Base-by-base conservation (phyloP, 1,140 invertebrate species). In the Physella acuta region DNA sequence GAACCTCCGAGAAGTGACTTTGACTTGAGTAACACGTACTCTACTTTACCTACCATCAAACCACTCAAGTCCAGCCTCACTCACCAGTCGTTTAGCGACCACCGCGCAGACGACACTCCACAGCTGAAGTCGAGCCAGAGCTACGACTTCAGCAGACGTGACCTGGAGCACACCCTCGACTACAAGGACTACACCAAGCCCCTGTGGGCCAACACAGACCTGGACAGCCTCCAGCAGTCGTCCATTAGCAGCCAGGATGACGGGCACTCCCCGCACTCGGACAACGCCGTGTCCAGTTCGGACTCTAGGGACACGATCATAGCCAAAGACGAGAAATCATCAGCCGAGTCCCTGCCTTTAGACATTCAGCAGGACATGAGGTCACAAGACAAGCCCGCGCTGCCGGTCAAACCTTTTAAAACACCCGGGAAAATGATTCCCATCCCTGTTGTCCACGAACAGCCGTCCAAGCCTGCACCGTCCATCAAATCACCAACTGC, bases 21-120 rank as follows among this genome's bases (percentile, higher is more conserved):
- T 67, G 64, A 67, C 30, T 34, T 28, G n/a, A 67, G 17, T 34
- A 60, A 73, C 33, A 58, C 63, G 17, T 76, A 72, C 71, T 76
- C 73, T 49, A 75, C 78, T 28, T 64, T 78, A 2, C 78, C 78
- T 24, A 76, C 76, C 24, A 78, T 80, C n/a, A 78, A 76, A 68
- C 77, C 77, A 51, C 66, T 78, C 1, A 72, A 75, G 39, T 74
- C 75, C 51, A 60, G 68, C n/a, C 68, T 51, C 26, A 65, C n/a
- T 28, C 63, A 33, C 17, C 39, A 33, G 17, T 1, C 36, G 1
- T 17, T 53, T 30, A 53, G 44, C 17, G 52, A 66, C 4, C 8
- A n/a, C 1, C 51, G 16, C 31, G 30, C 24, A 14, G 66, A 60
- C 4, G 39, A 59, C 1, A 60, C 11, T 28, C 20, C 56, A n/a